Percentiles rank a stretch among this genome's conserved stretches.
Evolutionary conservation across 2,888 invertebrate genomes (phyloP).

Genomic region (Drosophila kuntzei): DNA sequence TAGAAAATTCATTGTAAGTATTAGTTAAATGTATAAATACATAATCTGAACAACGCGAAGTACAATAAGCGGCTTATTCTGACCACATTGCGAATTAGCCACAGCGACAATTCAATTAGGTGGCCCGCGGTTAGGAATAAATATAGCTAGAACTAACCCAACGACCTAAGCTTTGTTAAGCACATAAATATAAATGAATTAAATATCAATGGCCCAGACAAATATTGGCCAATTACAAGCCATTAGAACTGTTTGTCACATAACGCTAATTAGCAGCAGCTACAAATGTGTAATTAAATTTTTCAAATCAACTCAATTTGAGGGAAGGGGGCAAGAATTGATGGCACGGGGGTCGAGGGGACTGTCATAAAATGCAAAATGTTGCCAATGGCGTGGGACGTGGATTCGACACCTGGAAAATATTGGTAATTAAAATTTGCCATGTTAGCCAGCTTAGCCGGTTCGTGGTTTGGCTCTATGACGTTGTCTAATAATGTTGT

Average conservation of each 20-base stretch:
- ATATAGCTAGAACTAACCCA: conserved; percentile 2
- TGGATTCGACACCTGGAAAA: conserved; percentile 73
- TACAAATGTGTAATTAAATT: conserved; percentile 57
- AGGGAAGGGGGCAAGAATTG: neutral
- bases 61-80: conserved; percentile 13
- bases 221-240: conserved; percentile 72
- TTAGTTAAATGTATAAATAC: conserved; percentile 17
- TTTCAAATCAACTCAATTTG: conserved; percentile 1
- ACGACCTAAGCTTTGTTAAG: conserved; percentile 15
- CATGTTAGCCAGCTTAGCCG: conserved; percentile 40
- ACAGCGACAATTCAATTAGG: conserved; percentile 50
- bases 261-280: conserved; percentile 54
- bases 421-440: conserved; percentile 78
- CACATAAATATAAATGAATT: conserved; percentile 70
- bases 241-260: conserved; percentile 73
- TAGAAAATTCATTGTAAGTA: conserved; percentile 5
- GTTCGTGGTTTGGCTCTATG: conserved; percentile 26
- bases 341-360: neutral
- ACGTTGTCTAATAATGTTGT: conserved; percentile 78
- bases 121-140: conserved; percentile 16
- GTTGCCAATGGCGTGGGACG: conserved; percentile 66
- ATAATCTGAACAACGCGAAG: conserved; percentile 14
- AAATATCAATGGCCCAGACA: conserved; percentile 63
- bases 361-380: conserved; percentile 73
- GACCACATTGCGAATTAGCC: conserved; percentile 27